These are phyloP conservation scores for Henricia sp. DNA, from an alignment of 53 echinoderm and acorn worm genomes.

Conservation along the genomic window DNA sequence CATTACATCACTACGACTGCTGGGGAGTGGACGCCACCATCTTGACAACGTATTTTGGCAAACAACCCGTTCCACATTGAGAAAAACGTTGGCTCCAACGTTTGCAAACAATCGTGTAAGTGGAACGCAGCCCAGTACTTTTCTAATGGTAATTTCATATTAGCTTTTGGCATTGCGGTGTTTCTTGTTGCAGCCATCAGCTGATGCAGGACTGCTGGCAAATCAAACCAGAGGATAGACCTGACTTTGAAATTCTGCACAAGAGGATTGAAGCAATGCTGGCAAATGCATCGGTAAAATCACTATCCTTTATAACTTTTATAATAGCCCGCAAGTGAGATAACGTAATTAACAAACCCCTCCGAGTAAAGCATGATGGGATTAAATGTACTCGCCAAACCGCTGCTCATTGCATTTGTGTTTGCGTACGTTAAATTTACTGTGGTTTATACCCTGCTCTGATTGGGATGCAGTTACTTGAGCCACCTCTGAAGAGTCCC, in stretches of 20 bases:
- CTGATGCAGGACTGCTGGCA: constrained; percentile 38
- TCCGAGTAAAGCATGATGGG: neutral
- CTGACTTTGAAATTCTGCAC: constrained; percentile 27
- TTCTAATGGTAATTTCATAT: neutral
- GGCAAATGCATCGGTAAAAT: constrained; percentile 29
- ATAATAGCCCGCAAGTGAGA: neutral
- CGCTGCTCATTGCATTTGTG: too few species aligned
- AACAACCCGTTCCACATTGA: too few species aligned
- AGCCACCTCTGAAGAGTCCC: too few species aligned
- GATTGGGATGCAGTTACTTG: neutral
- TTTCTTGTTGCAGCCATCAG: constrained; percentile 15
- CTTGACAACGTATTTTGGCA: too few species aligned
- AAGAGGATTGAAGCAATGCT: constrained; percentile 37
- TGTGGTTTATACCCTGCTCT: neutral
- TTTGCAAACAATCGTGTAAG: neutral
- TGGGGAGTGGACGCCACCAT: too few species aligned
- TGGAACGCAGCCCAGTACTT: neutral
- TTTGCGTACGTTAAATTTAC: neutral
- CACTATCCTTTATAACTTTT: neutral
- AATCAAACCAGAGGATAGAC: neutral
- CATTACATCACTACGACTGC: too few species aligned
- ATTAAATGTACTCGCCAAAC: neutral
- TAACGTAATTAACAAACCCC: neutral
- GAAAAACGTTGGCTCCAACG: too few species aligned
- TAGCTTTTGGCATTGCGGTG: neutral